Base-by-base conservation (phyloP, 2,888 invertebrate genomes). In the Tiliacea citrago region DNA sequence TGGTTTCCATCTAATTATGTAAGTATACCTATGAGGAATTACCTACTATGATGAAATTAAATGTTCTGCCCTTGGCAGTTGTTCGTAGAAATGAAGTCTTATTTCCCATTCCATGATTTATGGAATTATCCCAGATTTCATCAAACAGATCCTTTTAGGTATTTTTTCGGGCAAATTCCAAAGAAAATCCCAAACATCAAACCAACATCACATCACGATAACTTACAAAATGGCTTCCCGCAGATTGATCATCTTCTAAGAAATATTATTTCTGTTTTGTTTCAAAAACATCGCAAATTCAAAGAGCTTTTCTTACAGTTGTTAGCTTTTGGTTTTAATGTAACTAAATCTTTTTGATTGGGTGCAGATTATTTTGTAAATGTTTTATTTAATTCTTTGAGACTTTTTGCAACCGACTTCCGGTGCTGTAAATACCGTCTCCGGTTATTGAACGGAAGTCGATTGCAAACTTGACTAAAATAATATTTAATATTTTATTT, bases 281-380 rank as follows among this genome's bases (percentile, higher is more conserved):
- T 68, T 66, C 16, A 68, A 47, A 77, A 68, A 62, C 47, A 8
- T 47, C 53, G 45, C 63, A 73, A 72, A 74, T 60, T 82, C 68
- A 81, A 86, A 86, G 79, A 77, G 60, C 61, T 67, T 79, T 85
- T 61, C 35, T 4, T 39, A 29, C n/a, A n/a, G n/a, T n/a, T n/a
- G n/a, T n/a, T n/a, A n/a, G n/a, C n/a, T n/a, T n/a, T n/a, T n/a
- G n/a, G n/a, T n/a, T n/a, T n/a, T n/a, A n/a, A n/a, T n/a, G n/a
- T n/a, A n/a, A n/a, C n/a, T n/a, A n/a, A n/a, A n/a, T n/a, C n/a
- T n/a, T n/a, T n/a, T n/a, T n/a, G n/a, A n/a, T n/a, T n/a, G n/a
- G n/a, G n/a, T n/a, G n/a, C n/a, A n/a, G n/a, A n/a, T n/a, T n/a
- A n/a, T n/a, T n/a, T n/a, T n/a, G n/a, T n/a, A n/a, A n/a, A n/a